phyloP scores from a whole-genome alignment of 2,113 vertebrate genomes.

The Bubo bubo region DNA sequence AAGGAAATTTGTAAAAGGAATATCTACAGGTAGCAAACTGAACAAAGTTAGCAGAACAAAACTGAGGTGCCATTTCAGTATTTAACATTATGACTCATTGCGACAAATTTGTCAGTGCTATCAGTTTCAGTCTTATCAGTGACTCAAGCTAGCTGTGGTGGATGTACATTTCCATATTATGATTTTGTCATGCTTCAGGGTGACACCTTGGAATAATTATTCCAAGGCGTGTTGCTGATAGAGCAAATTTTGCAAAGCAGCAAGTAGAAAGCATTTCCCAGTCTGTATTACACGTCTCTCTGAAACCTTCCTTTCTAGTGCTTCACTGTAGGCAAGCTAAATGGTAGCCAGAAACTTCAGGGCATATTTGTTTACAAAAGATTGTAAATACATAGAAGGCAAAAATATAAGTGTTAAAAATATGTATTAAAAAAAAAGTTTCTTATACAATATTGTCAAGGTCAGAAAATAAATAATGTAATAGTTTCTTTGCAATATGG shows the following conservation, averaged over 20 bases:
- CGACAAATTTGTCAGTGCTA: not conserved
- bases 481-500: not conserved
- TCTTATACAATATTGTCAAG: not conserved
- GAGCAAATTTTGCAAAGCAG: slow-evolving; percentile 20
- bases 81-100: not conserved
- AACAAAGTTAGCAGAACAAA: not conserved
- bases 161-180: slow-evolving; percentile 33
- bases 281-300: not conserved
- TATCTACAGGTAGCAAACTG: not conserved
- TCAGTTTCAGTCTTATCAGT: slow-evolving; percentile 51
- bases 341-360: not conserved
- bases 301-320: not conserved
- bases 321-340: not conserved
- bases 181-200: slow-evolving; percentile 18
- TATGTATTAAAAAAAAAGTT: not conserved
- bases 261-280: not conserved
- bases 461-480: not conserved
- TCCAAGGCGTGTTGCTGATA: slow-evolving; percentile 1
- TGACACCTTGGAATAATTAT: slow-evolving; percentile 45
- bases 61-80: not conserved
- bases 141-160: slow-evolving; percentile 45
- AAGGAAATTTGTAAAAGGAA: not conserved
- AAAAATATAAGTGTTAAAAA: not conserved
- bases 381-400: not conserved
- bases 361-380: slow-evolving; percentile 11